Conservation (phyloP, 2,888 invertebrate genomes). For the Dexiosoma caninum region DNA sequence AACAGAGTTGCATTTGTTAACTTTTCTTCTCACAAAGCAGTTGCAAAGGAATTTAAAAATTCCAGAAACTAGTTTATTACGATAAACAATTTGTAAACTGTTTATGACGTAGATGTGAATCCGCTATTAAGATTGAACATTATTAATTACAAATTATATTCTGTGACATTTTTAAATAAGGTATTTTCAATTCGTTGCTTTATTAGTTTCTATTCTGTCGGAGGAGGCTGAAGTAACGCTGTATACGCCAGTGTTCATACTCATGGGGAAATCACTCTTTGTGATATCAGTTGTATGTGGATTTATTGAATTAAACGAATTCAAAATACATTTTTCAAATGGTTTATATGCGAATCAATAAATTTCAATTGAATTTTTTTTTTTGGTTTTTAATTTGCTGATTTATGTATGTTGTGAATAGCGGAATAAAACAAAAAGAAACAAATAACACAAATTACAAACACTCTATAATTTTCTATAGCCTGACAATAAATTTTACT, state of each 20-base stretch:
- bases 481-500: neutral
- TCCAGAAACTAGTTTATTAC: too few relatives aligned
- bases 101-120: too few relatives aligned
- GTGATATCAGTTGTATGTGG: neutral
- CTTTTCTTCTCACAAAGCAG: too few relatives aligned
- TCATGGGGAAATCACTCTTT: too few relatives aligned
- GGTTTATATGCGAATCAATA: conserved; percentile 48
- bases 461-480: neutral
- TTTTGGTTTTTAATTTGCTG: neutral
- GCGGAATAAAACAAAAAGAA: conserved; percentile 14
- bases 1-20: too few relatives aligned
- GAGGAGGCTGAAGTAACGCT: neutral
- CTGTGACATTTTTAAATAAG: too few relatives aligned
- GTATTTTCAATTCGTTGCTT: neutral
- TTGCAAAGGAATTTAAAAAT: too few relatives aligned
- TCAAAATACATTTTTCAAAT: conserved; percentile 33
- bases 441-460: conserved; percentile 21
- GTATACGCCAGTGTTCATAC: neutral
- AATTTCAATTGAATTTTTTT: conserved; percentile 52
- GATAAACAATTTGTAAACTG: too few relatives aligned
- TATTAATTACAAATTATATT: too few relatives aligned
- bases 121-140: too few relatives aligned
- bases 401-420: conserved; percentile 45
- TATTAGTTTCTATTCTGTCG: neutral
- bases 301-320: conserved; percentile 12